phyloP scores from a whole-genome alignment of 2,113 vertebrate genomes.

The Rafetus swinhoei region DNA sequence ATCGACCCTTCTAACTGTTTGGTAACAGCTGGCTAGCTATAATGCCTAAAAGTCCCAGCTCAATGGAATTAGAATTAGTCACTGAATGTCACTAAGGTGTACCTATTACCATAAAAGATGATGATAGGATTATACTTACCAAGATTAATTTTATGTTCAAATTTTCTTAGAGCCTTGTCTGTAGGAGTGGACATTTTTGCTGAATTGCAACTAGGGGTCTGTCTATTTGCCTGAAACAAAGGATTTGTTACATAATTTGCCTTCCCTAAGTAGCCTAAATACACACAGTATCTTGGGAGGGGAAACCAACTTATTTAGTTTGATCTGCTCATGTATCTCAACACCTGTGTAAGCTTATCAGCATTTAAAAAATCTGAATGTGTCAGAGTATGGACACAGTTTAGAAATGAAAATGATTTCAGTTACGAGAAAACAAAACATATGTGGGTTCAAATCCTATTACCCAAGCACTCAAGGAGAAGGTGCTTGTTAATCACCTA shows the following conservation, averaged over 20 bases:
- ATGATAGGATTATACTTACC: conserved; percentile 73
- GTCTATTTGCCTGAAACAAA: conserved; percentile 81
- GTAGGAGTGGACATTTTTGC: conserved; percentile 81
- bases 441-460: not conserved
- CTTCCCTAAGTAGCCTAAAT: not conserved
- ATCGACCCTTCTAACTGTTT: not conserved
- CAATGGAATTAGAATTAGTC: not conserved
- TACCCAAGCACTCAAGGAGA: not conserved
- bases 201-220: conserved; percentile 65
- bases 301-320: not conserved
- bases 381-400: not conserved
- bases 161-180: conserved; percentile 83
- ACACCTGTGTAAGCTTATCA: not conserved
- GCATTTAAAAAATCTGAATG: not conserved
- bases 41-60: not conserved
- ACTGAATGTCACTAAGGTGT: not conserved
- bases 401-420: not conserved
- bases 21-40: not conserved
- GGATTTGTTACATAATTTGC: not conserved
- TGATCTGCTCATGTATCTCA: not conserved
- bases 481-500: not conserved
- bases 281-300: not conserved
- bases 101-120: not conserved
- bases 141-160: conserved; percentile 87
- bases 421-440: not conserved